Evolutionary conservation across 2,113 vertebrate species (phyloP).

Genomic region (Indicator indicator): DNA sequence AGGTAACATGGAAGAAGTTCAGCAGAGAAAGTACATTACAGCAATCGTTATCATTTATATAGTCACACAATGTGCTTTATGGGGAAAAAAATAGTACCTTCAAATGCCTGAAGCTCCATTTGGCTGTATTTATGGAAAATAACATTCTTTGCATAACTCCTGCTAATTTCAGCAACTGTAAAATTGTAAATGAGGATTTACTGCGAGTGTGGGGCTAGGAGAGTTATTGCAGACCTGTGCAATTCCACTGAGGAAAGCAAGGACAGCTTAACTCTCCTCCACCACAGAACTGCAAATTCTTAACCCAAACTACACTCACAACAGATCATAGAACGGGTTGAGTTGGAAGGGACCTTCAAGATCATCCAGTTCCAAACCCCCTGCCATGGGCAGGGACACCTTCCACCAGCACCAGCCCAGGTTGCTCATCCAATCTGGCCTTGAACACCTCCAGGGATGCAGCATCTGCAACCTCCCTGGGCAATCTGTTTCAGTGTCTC

Average conservation of each 20-base stretch:
- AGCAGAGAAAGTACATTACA: background rate
- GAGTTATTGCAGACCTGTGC: background rate
- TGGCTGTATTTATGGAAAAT: slow-evolving; percentile 9
- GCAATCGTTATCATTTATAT: background rate
- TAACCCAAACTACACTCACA: background rate
- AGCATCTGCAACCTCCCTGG: too few relatives aligned
- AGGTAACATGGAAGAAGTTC: background rate
- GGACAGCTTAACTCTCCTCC: background rate
- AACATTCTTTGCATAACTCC: slow-evolving; percentile 9
- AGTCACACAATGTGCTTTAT: background rate
- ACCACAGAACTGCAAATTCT: background rate
- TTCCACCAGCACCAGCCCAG: too few relatives aligned
- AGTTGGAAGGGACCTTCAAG: too few relatives aligned
- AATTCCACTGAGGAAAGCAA: background rate
- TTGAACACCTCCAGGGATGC: too few relatives aligned
- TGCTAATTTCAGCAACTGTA: slow-evolving; percentile 28
- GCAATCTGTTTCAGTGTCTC: too few relatives aligned
- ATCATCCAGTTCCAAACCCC: too few relatives aligned
- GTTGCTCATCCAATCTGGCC: too few relatives aligned
- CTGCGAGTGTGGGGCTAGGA: background rate
- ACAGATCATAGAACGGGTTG: background rate
- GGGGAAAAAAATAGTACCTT: slow-evolving; percentile 15
- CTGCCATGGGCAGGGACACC: too few relatives aligned
- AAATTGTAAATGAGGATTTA: slow-evolving; percentile 32
- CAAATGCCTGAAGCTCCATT: background rate